Base-by-base conservation (phyloP, 92 coral and sea anemone species). In the Porites evermanni region DNA sequence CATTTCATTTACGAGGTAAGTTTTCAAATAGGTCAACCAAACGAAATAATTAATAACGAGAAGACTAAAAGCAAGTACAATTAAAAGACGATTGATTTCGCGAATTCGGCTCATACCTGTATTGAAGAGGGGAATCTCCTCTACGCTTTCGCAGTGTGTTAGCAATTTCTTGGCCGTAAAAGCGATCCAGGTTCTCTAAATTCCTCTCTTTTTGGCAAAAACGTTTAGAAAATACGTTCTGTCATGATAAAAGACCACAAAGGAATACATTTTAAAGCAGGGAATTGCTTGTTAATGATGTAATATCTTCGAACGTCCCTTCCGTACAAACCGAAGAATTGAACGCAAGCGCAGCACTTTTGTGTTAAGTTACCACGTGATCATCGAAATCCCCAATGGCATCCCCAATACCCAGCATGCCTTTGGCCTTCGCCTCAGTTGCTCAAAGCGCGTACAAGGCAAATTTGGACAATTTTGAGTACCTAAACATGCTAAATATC, bases 371-470 rank as follows among this genome's bases (percentile, higher is more conserved):
- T 51, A 18, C 68, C 88, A 85, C 83, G 88, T 85, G 88, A 78
- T 64, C 70, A 23, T 50, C 23, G 87, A 73, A 80, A 73, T 71
- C 86, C 84, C 78, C 83, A 81, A 91, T 86, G 94, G 85, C 78
- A 87, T 91, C 94, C 94, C 94, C 94, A 83, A 60, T 91, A 88
- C 94, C 94, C 91, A 91, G 84, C 23, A 76, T 84, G 78, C 94
- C 59, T 68, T 84, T 72, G 53, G 89, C 72, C 54, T 32, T 8
- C 60, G 60, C 11, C 59, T 54, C 59, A 8, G 59, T 8, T 54
- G 11, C 59, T 54, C 11, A 29, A 29, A 38, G 47, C 47, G 47
- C 47, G 47, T 38, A 4, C 47, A 3, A 38, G 47, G 2, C 47
- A 38, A 38, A 38, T 38, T 3, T 38, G 47, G 47, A 38, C 0